phyloP scores from a whole-genome alignment of 2,113 vertebrate species.

The Chloropsis hardwickii region DNA sequence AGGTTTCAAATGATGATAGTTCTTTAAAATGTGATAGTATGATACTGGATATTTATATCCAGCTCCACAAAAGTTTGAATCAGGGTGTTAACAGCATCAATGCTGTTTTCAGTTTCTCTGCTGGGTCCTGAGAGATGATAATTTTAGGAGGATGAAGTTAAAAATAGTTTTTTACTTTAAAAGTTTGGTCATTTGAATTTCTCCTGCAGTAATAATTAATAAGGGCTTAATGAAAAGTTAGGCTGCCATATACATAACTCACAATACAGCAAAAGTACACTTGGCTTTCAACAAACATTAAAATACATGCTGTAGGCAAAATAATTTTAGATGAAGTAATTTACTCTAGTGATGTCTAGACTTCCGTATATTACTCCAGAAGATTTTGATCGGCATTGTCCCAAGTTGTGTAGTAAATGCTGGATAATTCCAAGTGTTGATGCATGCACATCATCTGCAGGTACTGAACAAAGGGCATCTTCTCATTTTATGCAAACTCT shows the following conservation, averaged over 20 bases:
- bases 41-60: not conserved
- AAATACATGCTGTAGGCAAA: not conserved
- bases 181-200: not conserved
- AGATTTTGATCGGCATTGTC: conserved; percentile 10
- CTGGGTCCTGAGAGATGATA: not conserved
- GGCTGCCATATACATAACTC: not conserved
- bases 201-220: not conserved
- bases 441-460: not conserved
- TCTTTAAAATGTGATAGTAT: not conserved
- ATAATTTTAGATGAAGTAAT: not conserved
- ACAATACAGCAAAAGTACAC: not conserved
- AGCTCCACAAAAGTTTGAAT: not conserved
- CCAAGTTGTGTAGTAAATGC: not conserved
- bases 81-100: not conserved
- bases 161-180: not conserved
- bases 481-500: not conserved
- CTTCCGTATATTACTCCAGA: conserved; percentile 19
- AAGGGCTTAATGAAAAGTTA: not conserved
- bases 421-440: not conserved
- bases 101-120: not conserved
- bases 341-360: conserved; percentile 35
- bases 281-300: not conserved
- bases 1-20: not conserved
- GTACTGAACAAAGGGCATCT: not conserved
- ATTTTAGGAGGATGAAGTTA: not conserved